A percentile compares a stretch with the other conserved stretches of the same genome.
These are phyloP conservation scores for Pedetes capensis DNA, from an alignment of 2,113 vertebrate genomes.

Conservation along the genomic window DNA sequence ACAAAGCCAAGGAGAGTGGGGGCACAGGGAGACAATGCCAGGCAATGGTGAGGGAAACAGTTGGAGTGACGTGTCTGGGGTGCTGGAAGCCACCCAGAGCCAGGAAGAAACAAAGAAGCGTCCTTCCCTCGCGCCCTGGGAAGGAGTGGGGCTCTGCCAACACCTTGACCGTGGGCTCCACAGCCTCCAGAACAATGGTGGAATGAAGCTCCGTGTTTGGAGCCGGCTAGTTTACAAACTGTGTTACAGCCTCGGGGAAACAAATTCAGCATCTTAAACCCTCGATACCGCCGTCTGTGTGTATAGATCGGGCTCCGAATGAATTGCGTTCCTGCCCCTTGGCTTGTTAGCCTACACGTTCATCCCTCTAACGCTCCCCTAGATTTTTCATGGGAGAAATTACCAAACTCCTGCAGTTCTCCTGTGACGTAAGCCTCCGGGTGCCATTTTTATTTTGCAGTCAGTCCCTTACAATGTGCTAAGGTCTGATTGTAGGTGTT, in stretches of 20 bases:
- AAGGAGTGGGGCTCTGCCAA: background rate
- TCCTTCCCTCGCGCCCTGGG: background rate
- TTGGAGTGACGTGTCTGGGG: background rate
- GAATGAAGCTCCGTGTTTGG: too few relatives aligned
- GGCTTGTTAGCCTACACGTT: background rate
- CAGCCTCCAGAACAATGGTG: background rate
- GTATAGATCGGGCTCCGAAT: background rate
- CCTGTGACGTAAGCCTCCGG: background rate
- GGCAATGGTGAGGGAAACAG: fast-evolving
- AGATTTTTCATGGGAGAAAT: background rate
- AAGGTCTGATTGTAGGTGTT: background rate
- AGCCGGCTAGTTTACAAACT: too few relatives aligned
- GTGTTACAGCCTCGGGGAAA: background rate
- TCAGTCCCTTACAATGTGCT: background rate
- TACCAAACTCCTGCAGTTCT: background rate
- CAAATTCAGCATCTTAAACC: background rate
- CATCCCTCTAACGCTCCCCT: background rate
- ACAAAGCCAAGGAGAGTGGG: background rate
- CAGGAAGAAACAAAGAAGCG: background rate
- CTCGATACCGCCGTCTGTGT: fast-evolving
- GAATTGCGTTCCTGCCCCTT: background rate
- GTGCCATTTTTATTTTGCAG: background rate
- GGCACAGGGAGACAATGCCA: background rate
- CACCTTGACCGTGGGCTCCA: background rate
- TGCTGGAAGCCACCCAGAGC: background rate